Base-by-base conservation (phyloP, 2,888 invertebrate genomes). In the Coleophora deauratella region DNA sequence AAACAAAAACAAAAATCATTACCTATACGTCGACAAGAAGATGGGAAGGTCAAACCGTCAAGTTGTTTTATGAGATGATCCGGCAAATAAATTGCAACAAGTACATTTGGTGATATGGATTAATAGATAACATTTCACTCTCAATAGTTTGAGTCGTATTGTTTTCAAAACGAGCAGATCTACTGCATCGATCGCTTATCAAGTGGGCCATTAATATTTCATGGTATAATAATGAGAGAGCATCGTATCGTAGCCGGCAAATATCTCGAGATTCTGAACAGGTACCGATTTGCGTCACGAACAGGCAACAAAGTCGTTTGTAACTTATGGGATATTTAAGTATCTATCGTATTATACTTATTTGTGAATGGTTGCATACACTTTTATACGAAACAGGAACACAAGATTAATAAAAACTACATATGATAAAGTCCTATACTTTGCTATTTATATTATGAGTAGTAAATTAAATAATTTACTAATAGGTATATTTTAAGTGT, bases 211-310 rank as follows among this genome's bases (percentile, higher is more conserved):
- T 43, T 13, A 37, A 40, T 43, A 40, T 40, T 43, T 33, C 40
- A 43, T 40, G 14, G n/a, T 33, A 40, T 43, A 37, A 15, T 40
- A 43, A 43, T 40, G 27, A 21, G 37, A 37, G 40, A 40, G 38
- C 33, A 36, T 35, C 31, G 35, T n/a, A n/a, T 28, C n/a, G 32
- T 38, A 13, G 15, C 27, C 28, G 15, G 13, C 28, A 30, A 30
- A 34, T 35, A 30, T 15, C n/a, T 28, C n/a, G 38, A 38, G 41
- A 38, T 39, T 36, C 27, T 33, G 38, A 38, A 41, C 44, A 41
- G 41, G 41, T 42, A 41, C 15, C 27, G 33, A n/a, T 36, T 41
- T 45, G 41, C 44, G 41, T 45, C 44, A 41, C 37, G 10, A 31
- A 9, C 30, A 40, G 40, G 31, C 28, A 27, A 30, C 13, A 12